phyloP scores from a whole-genome alignment of 2,888 invertebrate genomes.

The Scaptomyza flava region DNA sequence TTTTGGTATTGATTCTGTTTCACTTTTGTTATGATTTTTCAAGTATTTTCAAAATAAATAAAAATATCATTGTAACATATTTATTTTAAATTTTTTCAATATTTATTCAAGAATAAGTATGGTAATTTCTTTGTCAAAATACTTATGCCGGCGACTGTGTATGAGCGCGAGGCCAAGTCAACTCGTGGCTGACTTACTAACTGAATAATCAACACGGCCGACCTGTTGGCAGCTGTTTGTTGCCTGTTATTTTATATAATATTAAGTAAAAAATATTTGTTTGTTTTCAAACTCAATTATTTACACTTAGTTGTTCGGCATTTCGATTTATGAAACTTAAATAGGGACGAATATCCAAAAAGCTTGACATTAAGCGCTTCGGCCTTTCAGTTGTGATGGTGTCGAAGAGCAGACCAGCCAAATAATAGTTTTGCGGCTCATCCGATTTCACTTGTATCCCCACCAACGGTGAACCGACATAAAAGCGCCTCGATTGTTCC shows the following conservation, averaged over 20 bases:
- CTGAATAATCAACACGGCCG: slow-evolving; percentile 64
- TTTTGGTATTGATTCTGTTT: too few relatives aligned
- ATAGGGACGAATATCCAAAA: slow-evolving; percentile 56
- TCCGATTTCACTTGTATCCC: slow-evolving; percentile 55
- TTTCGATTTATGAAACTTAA: slow-evolving; percentile 55
- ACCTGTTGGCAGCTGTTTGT: slow-evolving; percentile 53
- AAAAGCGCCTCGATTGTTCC: slow-evolving; percentile 18
- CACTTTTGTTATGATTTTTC: too few relatives aligned
- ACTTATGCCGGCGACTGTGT: slow-evolving; percentile 1
- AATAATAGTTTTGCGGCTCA: slow-evolving; percentile 49
- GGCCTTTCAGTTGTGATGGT: too few relatives aligned
- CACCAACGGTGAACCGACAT: slow-evolving; percentile 56
- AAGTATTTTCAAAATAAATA: too few relatives aligned
- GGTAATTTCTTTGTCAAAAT: too few relatives aligned
- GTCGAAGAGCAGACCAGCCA: slow-evolving; percentile 58
- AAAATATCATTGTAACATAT: too few relatives aligned
- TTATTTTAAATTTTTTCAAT: too few relatives aligned
- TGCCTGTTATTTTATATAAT: background rate
- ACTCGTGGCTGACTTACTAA: slow-evolving; percentile 15
- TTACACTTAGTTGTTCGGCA: slow-evolving; percentile 40
- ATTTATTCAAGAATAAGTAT: too few relatives aligned
- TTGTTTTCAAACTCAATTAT: slow-evolving; percentile 4
- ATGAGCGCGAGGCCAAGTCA: slow-evolving; percentile 38
- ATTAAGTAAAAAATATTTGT: background rate
- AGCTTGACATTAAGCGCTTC: slow-evolving; percentile 56